Conservation (phyloP, 1,140 invertebrate genomes). For the Solen grandis region DNA sequence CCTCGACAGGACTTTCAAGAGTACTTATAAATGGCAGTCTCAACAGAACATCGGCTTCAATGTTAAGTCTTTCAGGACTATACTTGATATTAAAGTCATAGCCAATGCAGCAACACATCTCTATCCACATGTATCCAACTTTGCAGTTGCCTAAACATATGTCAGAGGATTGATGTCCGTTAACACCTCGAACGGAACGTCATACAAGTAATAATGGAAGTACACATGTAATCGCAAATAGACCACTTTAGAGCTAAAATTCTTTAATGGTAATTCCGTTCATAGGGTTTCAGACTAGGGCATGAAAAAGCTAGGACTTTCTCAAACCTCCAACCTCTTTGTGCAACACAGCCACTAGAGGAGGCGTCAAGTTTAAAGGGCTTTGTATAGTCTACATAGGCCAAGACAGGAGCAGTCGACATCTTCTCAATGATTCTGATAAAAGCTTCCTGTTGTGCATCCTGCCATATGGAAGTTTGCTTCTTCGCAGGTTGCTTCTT, state of each 20-base stretch:
- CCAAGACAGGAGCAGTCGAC: not conserved
- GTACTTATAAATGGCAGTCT: constrained; percentile 10
- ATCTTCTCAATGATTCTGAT: too few species aligned
- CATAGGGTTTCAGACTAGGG: not conserved
- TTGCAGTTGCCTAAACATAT: too few species aligned
- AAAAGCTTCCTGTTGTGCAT: constrained; percentile 4
- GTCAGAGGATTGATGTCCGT: not conserved
- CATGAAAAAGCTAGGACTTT: too few species aligned
- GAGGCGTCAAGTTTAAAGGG: constrained; percentile 7
- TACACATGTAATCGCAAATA: not conserved
- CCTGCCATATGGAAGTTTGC: not conserved
- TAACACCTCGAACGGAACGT: not conserved
- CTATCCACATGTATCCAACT: constrained; percentile 11
- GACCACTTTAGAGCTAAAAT: too few species aligned
- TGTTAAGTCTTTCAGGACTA: constrained; percentile 23
- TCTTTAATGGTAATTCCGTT: not conserved
- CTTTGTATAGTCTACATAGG: constrained; percentile 20
- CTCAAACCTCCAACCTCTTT: not conserved
- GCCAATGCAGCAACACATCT: not conserved
- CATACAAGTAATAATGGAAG: constrained; percentile 25
- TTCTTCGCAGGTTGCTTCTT: not conserved
- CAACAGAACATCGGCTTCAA: constrained; percentile 34
- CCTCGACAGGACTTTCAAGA: not conserved
- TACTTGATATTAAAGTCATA: constrained; percentile 36
- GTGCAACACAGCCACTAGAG: not conserved